Evolutionary conservation across 2,888 invertebrate species (phyloP).

Genomic region (Imbricaverruca yamaguchii): DNA sequence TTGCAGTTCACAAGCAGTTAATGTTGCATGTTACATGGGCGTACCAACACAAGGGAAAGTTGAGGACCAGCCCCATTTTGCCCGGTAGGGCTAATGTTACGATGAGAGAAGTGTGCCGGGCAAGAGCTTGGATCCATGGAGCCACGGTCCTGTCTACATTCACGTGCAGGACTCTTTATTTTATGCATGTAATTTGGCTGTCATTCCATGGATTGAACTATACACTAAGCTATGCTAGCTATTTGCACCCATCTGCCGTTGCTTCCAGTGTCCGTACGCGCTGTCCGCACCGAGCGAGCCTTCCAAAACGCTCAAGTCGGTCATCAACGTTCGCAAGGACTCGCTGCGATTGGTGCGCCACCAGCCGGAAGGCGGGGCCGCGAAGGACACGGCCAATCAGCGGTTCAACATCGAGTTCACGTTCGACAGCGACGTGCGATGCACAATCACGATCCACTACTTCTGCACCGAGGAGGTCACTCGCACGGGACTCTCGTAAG

Average conservation of each 20-base stretch:
- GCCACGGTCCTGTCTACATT: no score
- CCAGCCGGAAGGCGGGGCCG: constrained; percentile 33
- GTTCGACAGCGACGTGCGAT: constrained; percentile 91
- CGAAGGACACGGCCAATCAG: constrained; percentile 39
- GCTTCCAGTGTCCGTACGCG: constrained; percentile 82
- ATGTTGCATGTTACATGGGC: no score
- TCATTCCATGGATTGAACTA: no score
- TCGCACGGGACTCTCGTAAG: constrained; percentile 73
- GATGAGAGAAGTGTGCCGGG: no score
- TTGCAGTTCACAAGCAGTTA: no score
- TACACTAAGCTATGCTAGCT: no score
- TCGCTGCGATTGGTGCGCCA: constrained; percentile 77
- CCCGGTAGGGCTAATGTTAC: no score
- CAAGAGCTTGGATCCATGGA: no score
- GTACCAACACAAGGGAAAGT: no score
- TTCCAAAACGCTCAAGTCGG: constrained; percentile 88
- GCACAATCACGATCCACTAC: constrained; percentile 90
- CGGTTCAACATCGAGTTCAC: constrained; percentile 61
- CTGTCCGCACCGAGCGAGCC: constrained; percentile 94
- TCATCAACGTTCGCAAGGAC: constrained; percentile 95
- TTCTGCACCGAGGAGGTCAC: constrained; percentile 90
- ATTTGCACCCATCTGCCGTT: neutral
- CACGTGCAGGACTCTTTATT: no score
- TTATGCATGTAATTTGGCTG: no score
- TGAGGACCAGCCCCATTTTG: no score